Percentiles rank a stretch among this genome's conserved stretches.
phyloP scores from a whole-genome alignment of 2,113 vertebrate species.

The Mus spicilegus region DNA sequence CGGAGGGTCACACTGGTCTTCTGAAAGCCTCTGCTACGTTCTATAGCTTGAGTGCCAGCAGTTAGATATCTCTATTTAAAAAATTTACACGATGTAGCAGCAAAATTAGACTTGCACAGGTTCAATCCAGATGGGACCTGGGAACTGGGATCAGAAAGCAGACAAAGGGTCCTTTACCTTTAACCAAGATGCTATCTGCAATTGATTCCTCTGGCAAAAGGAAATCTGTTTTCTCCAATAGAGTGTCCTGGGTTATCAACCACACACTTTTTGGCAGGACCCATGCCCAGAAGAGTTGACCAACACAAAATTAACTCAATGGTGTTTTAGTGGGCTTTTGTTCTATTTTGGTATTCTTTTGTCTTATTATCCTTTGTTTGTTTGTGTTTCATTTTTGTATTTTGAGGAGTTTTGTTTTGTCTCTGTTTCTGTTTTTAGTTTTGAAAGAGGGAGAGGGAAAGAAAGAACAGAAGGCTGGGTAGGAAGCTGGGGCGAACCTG shows the following conservation, averaged over 20 bases:
- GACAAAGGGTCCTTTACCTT: not conserved
- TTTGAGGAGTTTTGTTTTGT: not conserved
- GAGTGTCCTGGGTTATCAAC: not conserved
- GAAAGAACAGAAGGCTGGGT: not conserved
- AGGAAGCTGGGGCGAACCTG: not conserved
- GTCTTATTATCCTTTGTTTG: not conserved
- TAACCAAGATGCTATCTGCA: not conserved
- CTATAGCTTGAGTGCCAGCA: not conserved
- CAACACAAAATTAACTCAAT: not conserved
- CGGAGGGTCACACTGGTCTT: not conserved
- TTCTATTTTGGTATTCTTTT: not conserved
- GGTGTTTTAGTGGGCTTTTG: not conserved
- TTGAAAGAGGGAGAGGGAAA: too few species aligned
- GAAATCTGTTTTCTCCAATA: not conserved
- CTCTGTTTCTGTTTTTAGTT: not conserved
- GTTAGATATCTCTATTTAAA: not conserved
- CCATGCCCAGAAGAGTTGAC: not conserved
- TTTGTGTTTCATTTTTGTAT: not conserved
- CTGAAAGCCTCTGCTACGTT: not conserved
- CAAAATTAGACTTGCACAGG: not conserved
- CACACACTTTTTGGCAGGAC: not conserved
- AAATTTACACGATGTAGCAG: not conserved
- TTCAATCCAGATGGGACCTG: not conserved
- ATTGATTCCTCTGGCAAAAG: not conserved
- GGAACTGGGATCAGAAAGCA: not conserved